A percentile compares a stretch with the other conserved stretches of the same genome.
These are phyloP conservation scores for Polyodon spathula DNA, from an alignment of 2,113 vertebrate genomes.

Conservation along the genomic window DNA sequence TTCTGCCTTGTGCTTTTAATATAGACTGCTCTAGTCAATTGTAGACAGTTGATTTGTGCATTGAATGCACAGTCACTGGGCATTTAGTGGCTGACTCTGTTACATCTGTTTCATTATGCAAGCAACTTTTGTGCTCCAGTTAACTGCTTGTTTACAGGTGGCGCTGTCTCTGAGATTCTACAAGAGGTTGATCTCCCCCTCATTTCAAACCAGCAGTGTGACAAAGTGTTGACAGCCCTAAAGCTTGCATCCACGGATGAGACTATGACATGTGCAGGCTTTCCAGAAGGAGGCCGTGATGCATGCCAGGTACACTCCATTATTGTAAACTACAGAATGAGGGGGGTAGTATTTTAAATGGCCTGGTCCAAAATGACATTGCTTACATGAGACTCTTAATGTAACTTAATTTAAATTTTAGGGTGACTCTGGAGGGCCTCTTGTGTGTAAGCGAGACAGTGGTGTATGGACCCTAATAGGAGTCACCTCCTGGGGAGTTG, in stretches of 20 bases:
- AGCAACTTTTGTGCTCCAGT: too few relatives aligned
- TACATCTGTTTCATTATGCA: too few relatives aligned
- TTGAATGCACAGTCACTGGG: too few relatives aligned
- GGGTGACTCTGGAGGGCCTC: conserved; percentile 2
- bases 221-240: not conserved
- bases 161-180: not conserved
- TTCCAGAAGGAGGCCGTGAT: not conserved
- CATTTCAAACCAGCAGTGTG: fast-evolving
- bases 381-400: not conserved
- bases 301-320: not conserved
- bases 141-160: not conserved
- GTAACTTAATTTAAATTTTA: not conserved
- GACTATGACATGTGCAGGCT: conserved; percentile 2
- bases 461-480: not conserved
- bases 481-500: not conserved
- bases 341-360: too few relatives aligned
- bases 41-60: too few relatives aligned
- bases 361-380: too few relatives aligned
- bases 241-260: fast-evolving
- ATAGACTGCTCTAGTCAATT: too few relatives aligned
- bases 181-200: conserved; percentile 18
- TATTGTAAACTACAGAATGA: too few relatives aligned
- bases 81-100: too few relatives aligned
- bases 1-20: too few relatives aligned
- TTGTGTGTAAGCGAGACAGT: not conserved